Evolutionary conservation across 2,113 vertebrate genomes (phyloP), one percentile per base, ranked within the genome.

Genomic region (Aythya baeri): DNA sequence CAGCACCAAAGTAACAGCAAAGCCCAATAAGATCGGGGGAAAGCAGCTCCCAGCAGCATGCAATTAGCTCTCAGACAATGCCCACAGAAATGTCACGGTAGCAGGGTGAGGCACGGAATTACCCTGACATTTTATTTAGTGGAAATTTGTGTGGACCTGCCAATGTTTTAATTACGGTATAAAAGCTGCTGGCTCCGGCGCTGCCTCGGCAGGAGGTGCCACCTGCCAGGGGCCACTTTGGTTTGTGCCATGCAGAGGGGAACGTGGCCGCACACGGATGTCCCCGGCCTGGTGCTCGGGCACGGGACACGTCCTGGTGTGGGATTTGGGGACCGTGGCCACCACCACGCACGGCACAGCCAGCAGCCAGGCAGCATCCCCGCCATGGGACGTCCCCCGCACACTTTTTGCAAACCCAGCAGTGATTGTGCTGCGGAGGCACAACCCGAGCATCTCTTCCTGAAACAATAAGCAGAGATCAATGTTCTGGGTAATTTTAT

Each of bases 201-300:
- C 1, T 0, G 55, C 17, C 63, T 50, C 0, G 0, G 72, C 29
- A 6, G 55, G 22, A 17, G 75, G 67, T 0, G 17, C 31, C 5
- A 31, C 9, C n/a, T 34, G 36, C 46, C 23, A n/a, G 13, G 68
- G 50, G 26, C 0, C 6, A 4, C 8, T 18, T 44, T 16, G 7
- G 23, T 43, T 36, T 5, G 11, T 5, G 4, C 21, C 1, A 2
- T 26, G 7, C 17, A 4, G 34, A 49, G 7, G 29, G 54, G 54
- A 49, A 5, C 17, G 3, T 58, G 41, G 3, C 6, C 54, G 6
- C 46, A 38, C 13, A 26, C 0, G 50, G 70, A 20, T 3, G 38
- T 4, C 2, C 4, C 43, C 2, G 57, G 11, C 49, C 6, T 3
- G 49, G 22, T 23, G 49, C 22, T 50, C 6, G 22, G 49, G 49